phyloP scores from a whole-genome alignment of 2,888 invertebrate species.

The Sphaerolaimus hirsutus region DNA sequence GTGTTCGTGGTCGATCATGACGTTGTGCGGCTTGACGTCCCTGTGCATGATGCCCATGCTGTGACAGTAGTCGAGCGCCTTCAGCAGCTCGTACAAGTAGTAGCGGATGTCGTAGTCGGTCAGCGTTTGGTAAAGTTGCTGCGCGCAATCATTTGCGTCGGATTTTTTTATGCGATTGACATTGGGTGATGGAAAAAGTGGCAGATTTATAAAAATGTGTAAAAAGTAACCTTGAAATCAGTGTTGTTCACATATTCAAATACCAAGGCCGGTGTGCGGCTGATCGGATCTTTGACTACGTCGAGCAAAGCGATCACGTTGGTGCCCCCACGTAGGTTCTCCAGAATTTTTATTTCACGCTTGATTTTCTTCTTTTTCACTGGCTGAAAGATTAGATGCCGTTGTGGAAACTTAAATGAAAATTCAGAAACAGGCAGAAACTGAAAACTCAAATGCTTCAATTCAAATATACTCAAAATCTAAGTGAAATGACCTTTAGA shows the following conservation, averaged over 20 bases:
- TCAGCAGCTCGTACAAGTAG: slow-evolving; percentile 89
- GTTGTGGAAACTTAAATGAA: too few species aligned
- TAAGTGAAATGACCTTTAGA: slow-evolving; percentile 18
- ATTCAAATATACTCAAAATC: too few species aligned
- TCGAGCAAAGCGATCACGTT: slow-evolving; percentile 94
- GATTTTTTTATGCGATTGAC: too few species aligned
- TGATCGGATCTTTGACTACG: slow-evolving; percentile 95
- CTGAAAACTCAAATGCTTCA: too few species aligned
- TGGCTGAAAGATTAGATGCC: slow-evolving; percentile 62
- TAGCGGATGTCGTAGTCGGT: slow-evolving; percentile 98
- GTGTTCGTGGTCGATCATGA: slow-evolving; percentile 99
- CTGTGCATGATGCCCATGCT: slow-evolving; percentile 99
- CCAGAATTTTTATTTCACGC: slow-evolving; percentile 98
- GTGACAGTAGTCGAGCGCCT: slow-evolving; percentile 95
- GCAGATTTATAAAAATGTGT: too few species aligned
- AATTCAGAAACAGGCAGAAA: too few species aligned
- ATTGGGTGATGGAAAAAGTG: too few species aligned
- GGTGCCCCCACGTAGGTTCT: slow-evolving; percentile 93
- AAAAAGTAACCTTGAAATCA: slow-evolving; percentile 89
- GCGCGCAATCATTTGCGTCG: too few species aligned
- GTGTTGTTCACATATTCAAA: slow-evolving; percentile 99
- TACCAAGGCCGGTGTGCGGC: slow-evolving; percentile 88
- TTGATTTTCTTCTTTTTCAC: slow-evolving; percentile 99
- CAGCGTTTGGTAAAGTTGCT: slow-evolving; percentile 90
- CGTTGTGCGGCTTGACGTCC: slow-evolving; percentile 99